Evolutionary conservation across 2,888 invertebrate genomes (phyloP).

Genomic region (Dynastes tityus): DNA sequence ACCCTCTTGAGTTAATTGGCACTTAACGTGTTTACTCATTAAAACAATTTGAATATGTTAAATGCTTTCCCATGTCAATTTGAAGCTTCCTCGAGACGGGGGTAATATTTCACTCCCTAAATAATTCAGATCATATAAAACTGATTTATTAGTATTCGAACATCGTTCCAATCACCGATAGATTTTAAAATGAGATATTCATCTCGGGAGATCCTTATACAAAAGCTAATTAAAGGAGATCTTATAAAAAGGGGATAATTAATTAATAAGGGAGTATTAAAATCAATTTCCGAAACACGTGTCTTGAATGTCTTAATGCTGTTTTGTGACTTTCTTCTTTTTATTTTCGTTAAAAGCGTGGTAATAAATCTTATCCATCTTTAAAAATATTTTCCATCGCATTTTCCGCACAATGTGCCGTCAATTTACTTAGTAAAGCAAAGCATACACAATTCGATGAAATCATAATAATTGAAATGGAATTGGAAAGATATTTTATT

Average conservation of each 20-base stretch:
- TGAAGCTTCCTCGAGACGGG: background rate
- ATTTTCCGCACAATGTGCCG: background rate
- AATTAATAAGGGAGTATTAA: too few relatives aligned
- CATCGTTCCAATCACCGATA: too few relatives aligned
- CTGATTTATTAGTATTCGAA: too few relatives aligned
- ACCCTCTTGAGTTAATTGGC: conserved; percentile 25
- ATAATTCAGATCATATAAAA: background rate
- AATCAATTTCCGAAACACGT: too few relatives aligned
- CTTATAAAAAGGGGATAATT: too few relatives aligned
- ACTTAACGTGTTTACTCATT: conserved; percentile 13
- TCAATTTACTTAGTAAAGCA: conserved; percentile 4
- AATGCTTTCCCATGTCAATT: conserved; percentile 10
- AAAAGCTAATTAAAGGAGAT: too few relatives aligned
- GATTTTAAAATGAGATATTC: too few relatives aligned
- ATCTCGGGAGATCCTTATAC: too few relatives aligned
- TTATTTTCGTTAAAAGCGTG: background rate
- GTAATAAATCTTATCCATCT: background rate
- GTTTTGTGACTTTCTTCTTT: too few relatives aligned
- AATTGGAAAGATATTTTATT: background rate
- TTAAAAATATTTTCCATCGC: background rate
- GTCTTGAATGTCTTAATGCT: too few relatives aligned
- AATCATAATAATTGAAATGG: conserved; percentile 6
- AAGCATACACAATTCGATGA: background rate
- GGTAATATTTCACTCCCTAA: background rate
- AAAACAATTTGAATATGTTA: conserved; percentile 24